A percentile compares a stretch with the other conserved stretches of the same genome.
phyloP scores from a whole-genome alignment of 2,888 invertebrate species.

The Pterobdella sp. region DNA sequence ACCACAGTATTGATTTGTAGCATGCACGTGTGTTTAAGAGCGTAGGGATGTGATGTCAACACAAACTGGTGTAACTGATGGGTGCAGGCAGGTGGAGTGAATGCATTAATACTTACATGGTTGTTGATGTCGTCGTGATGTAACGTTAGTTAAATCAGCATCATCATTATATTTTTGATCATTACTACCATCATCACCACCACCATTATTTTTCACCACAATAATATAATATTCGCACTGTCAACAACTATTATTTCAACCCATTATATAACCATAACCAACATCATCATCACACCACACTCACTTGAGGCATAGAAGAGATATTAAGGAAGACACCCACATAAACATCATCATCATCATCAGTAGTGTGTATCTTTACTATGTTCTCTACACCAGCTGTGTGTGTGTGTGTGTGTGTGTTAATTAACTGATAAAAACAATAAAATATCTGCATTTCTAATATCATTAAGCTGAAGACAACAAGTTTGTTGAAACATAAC shows the following conservation, averaged over 20 bases:
- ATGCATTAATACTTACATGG: background rate
- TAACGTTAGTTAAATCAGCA: background rate
- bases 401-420: too few relatives aligned
- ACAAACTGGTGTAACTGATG: background rate
- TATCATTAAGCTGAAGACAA: too few relatives aligned
- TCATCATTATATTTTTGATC: background rate
- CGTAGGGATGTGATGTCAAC: background rate
- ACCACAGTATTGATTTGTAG: too few relatives aligned
- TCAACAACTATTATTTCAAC: background rate
- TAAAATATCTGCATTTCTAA: too few relatives aligned
- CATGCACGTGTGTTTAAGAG: background rate
- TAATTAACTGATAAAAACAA: too few relatives aligned
- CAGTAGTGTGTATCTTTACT: background rate
- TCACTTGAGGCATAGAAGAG: background rate
- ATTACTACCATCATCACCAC: background rate
- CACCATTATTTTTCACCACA: background rate
- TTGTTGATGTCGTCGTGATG: background rate
- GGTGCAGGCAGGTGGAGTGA: background rate
- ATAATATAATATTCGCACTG: background rate
- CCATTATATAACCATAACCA: background rate
- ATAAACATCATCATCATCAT: conserved; percentile 2
- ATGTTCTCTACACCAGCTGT: conserved; percentile 4
- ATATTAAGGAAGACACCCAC: background rate
- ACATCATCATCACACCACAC: background rate
- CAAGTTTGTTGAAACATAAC: too few relatives aligned